Base-by-base conservation (phyloP, 2,888 invertebrate genomes). In the Nomada ferruginata region DNA sequence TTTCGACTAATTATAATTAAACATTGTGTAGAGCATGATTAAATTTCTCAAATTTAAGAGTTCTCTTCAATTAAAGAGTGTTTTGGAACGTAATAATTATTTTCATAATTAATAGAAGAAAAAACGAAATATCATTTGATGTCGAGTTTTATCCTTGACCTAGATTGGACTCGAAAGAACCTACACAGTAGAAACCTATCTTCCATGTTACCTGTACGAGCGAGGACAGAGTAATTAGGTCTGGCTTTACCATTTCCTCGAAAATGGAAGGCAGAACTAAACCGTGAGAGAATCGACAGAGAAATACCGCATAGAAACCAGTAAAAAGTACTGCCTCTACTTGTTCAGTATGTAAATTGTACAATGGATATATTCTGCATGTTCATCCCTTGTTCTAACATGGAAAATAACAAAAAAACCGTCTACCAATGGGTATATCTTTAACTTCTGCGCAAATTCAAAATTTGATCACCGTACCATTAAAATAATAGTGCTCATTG, bases 211-310 rank as follows among this genome's bases (percentile, higher is more conserved):
- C 44, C 64, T 59, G 44, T 36, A 47, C 18, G 64, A n/a, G 55
- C 55, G 42, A 63, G 55, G 20, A 65, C 68, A 61, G 36, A 64
- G 50, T 74, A 76, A 81, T 70, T 84, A 70, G 59, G 71, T 68
- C 59, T 63, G 70, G 64, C 73, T 60, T 76, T 60, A 70, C 52
- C 50, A 64, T 83, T 82, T 83, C 66, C 79, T 78, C 60, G 64
- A 78, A 64, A 76, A 76, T 61, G 50, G 50, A 70, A 50, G 55
- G 18, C 63, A 13, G 59, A 59, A 71, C 42, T 68, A 42, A 60
- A 29, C 59, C 60, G 61, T 50, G 66, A 63, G 69, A 23, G 70
- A 42, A 55, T 73, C 26, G 59, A 44, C 52, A 59, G 29, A 44
- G 50, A 78, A 65, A 53, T 77, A 47, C 65, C 60, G 47, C 66